phyloP scores from a whole-genome alignment of 2,797 vertebrate genomes.

The Orestias chungarensis region DNA sequence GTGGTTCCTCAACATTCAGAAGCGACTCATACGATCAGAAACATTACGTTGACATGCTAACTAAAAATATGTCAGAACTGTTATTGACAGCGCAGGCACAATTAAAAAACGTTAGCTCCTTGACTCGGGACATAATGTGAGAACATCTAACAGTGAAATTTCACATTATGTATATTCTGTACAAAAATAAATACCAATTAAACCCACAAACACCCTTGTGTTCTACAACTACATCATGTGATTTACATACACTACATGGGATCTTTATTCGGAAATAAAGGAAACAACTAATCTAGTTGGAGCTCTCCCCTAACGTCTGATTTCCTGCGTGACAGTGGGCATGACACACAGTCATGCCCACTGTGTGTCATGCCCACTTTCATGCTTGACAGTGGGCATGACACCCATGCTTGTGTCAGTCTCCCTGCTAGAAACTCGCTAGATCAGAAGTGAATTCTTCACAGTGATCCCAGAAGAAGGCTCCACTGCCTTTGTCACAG shows the following conservation, averaged over 20 bases:
- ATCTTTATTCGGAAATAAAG: slow-evolving; percentile 9
- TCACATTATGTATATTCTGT: slow-evolving; percentile 10
- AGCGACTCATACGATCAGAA: background rate
- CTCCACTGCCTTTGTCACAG: slow-evolving; percentile 76
- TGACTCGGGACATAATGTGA: background rate
- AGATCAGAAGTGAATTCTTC: slow-evolving; percentile 77
- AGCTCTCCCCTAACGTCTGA: slow-evolving; percentile 42
- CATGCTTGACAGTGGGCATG: slow-evolving; percentile 61
- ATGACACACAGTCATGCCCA: slow-evolving; percentile 56
- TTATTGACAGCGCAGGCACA: background rate
- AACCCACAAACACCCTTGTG: background rate
- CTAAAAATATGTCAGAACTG: slow-evolving; percentile 1
- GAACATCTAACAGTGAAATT: background rate
- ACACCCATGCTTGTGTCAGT: slow-evolving; percentile 71
- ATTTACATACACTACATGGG: slow-evolving; percentile 6
- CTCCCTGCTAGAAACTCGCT: slow-evolving; percentile 54
- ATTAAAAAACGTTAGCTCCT: background rate
- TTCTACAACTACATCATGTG: slow-evolving; percentile 4
- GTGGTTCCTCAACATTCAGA: slow-evolving; percentile 14
- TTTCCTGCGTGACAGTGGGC: slow-evolving; percentile 59
- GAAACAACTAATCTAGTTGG: slow-evolving; percentile 37
- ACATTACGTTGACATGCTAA: background rate
- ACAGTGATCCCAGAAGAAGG: slow-evolving; percentile 73
- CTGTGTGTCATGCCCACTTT: too few species aligned
- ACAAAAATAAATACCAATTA: background rate